Evolutionary conservation across 1,140 invertebrate genomes (phyloP).

Genomic region (Pygmarrhopalites habei): DNA sequence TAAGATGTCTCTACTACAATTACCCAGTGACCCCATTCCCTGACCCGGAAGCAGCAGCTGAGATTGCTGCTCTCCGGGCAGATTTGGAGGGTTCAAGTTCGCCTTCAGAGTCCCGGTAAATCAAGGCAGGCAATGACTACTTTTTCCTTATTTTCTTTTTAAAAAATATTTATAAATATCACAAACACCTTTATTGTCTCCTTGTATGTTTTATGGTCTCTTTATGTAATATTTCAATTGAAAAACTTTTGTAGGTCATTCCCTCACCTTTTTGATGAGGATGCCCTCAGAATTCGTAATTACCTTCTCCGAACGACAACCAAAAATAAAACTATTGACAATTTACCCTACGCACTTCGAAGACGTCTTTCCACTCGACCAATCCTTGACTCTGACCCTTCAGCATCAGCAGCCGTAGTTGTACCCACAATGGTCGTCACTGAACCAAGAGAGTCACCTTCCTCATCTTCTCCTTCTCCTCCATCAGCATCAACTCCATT

Average conservation of each 20-base stretch:
- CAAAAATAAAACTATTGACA: neutral
- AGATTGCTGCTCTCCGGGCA: slow-evolving; percentile 18
- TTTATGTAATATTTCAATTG: too few species aligned
- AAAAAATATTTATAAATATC: too few species aligned
- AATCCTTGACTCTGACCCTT: too few species aligned
- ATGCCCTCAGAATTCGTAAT: slow-evolving; percentile 2
- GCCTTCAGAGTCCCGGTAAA: slow-evolving; percentile 36
- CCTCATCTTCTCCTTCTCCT: too few species aligned
- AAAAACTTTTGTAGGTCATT: neutral
- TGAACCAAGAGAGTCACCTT: too few species aligned
- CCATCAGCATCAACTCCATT: neutral
- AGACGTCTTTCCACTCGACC: neutral
- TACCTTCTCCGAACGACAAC: neutral
- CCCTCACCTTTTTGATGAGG: neutral
- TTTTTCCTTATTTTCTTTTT: too few species aligned
- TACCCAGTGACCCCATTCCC: slow-evolving; percentile 38
- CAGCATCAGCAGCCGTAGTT: neutral
- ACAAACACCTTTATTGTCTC: too few species aligned
- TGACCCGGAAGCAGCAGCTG: slow-evolving; percentile 23
- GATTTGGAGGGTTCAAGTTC: slow-evolving; percentile 18
- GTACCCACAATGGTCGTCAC: too few species aligned
- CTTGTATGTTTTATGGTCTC: too few species aligned
- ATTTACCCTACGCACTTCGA: slow-evolving; percentile 1
- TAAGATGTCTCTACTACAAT: slow-evolving; percentile 38
- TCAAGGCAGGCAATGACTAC: too few species aligned